Evolutionary conservation across 1,140 invertebrate species (phyloP).

Genomic region (Papilio glaucus): DNA sequence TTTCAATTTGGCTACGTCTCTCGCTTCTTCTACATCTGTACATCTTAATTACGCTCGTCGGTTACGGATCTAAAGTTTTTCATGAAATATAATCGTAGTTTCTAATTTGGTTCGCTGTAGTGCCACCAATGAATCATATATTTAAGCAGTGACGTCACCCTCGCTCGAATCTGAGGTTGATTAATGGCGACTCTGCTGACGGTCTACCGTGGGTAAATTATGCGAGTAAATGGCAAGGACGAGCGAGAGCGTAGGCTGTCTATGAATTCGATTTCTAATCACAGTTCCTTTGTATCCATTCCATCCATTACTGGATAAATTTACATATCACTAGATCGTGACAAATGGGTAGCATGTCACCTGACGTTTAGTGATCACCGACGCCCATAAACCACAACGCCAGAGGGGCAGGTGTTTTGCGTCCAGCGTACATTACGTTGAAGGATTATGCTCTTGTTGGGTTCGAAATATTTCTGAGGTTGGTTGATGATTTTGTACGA

Average conservation of each 20-base stretch:
- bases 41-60: too few species aligned
- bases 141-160: background rate
- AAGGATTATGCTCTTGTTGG: too few species aligned
- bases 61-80: too few species aligned
- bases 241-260: background rate
- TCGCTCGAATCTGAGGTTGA: background rate
- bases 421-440: too few species aligned
- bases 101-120: background rate
- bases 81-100: background rate
- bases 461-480: too few species aligned
- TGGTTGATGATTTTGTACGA: too few species aligned
- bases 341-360: background rate
- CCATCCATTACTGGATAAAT: background rate
- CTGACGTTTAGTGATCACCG: too few species aligned
- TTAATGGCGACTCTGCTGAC: background rate
- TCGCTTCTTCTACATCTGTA: too few species aligned
- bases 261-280: constrained; percentile 2
- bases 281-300: constrained; percentile 5
- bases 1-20: too few species aligned
- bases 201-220: background rate
- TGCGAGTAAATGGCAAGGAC: background rate
- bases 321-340: background rate
- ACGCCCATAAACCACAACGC: too few species aligned
- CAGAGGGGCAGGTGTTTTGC: too few species aligned
- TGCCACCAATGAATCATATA: constrained; percentile 1